phyloP scores from a whole-genome alignment of 2,797 vertebrate genomes.

The Mionectes olivaceus region DNA sequence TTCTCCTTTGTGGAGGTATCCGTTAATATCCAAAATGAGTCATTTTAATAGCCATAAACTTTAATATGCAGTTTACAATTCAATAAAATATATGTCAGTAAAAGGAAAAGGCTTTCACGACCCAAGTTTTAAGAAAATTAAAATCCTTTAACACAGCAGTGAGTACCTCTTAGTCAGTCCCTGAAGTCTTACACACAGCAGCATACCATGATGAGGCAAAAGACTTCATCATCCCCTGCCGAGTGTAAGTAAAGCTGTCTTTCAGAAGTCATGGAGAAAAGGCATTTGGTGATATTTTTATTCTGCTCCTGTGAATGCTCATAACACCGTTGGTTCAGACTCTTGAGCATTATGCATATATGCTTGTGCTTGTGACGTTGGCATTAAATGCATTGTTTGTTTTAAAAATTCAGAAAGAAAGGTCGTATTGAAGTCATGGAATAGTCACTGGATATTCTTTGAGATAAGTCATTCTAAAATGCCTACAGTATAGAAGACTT shows the following conservation, averaged over 20 bases:
- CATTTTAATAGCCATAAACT: constrained; percentile 55
- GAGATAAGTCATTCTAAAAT: neutral
- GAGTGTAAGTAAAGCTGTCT: constrained; percentile 46
- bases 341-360: neutral
- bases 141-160: constrained; percentile 64
- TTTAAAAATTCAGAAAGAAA: constrained; percentile 39
- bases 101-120: constrained; percentile 53
- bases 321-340: neutral
- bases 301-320: constrained; percentile 20
- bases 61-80: constrained; percentile 38
- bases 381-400: neutral
- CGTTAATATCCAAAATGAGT: constrained; percentile 3
- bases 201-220: neutral
- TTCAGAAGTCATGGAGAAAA: constrained; percentile 43
- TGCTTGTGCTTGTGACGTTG: neutral
- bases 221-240: constrained; percentile 46
- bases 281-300: constrained; percentile 42
- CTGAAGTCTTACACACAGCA: constrained; percentile 34
- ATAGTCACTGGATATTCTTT: neutral
- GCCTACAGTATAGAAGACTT: neutral
- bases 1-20: constrained; percentile 27
- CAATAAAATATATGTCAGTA: constrained; percentile 22
- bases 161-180: constrained; percentile 34
- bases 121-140: constrained; percentile 57
- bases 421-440: constrained; percentile 1